Conservation (phyloP, 2,113 vertebrate genomes). For the Rhipidura dahli region DNA sequence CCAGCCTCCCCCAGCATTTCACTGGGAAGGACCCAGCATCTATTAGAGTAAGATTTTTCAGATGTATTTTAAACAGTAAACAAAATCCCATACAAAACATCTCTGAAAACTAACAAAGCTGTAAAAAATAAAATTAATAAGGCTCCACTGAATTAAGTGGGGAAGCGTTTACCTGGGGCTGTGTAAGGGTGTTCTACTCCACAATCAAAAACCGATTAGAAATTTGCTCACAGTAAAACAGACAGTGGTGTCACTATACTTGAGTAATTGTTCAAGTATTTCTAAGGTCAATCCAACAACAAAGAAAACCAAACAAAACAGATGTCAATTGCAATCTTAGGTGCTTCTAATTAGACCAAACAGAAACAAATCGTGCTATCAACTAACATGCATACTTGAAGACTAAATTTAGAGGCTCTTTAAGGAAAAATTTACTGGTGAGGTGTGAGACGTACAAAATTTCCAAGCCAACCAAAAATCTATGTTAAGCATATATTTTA, state of each 20-base stretch:
- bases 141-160: not conserved
- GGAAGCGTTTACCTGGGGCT: not conserved
- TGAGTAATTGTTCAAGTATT: not conserved
- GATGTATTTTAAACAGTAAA: not conserved
- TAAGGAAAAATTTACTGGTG: not conserved
- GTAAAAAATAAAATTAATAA: not conserved
- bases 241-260: not conserved
- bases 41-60: not conserved
- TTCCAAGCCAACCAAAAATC: not conserved
- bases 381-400: not conserved
- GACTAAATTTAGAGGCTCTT: not conserved
- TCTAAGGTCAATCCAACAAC: not conserved
- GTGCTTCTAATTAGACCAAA: not conserved
- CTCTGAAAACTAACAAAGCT: not conserved
- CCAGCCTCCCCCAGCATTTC: not conserved
- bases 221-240: not conserved
- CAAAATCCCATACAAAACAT: not conserved
- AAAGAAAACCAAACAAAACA: fast-evolving
- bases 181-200: not conserved
- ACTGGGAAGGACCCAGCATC: not conserved
- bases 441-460: not conserved
- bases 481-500: not conserved
- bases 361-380: not conserved
- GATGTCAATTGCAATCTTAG: not conserved
- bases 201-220: not conserved